Percentiles rank a stretch among this genome's conserved stretches.
Conservation (phyloP, 2,888 invertebrate genomes). For the Oligia latruncula region DNA sequence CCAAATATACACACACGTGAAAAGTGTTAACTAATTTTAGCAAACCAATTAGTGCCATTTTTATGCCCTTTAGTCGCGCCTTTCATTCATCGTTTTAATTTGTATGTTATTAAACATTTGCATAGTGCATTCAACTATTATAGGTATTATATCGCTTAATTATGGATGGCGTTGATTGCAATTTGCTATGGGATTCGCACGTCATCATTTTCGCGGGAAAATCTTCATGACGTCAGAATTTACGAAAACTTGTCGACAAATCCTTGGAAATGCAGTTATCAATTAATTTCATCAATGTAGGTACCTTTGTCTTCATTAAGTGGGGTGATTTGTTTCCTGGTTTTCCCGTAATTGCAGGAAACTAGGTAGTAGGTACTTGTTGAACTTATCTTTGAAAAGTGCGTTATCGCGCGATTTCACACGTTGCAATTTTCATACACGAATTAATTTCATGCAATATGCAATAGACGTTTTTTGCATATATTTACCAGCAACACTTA, state of each 20-base stretch:
- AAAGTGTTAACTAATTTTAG: slow-evolving; percentile 35
- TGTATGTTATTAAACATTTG: neutral
- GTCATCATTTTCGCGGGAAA: slow-evolving; percentile 20
- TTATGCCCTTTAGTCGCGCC: neutral
- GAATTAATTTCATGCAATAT: slow-evolving; percentile 46
- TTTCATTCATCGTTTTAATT: slow-evolving; percentile 27
- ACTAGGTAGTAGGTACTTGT: neutral
- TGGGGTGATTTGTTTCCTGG: neutral
- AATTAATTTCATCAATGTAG: neutral
- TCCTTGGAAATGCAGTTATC: neutral
- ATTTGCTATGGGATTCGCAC: neutral
- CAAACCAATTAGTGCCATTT: slow-evolving; percentile 11
- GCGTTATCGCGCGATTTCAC: slow-evolving; percentile 36
- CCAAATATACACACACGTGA: neutral
- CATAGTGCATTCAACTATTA: neutral
- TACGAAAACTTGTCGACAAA: neutral
- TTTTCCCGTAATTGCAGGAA: slow-evolving; percentile 10
- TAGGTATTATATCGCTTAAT: neutral
- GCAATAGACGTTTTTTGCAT: neutral
- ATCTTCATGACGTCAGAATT: neutral
- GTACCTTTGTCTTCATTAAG: neutral
- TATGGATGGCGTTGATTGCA: neutral
- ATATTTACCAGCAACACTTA: neutral
- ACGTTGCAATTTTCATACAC: slow-evolving; percentile 17
- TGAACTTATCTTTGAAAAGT: slow-evolving; percentile 23